Percentiles rank a stretch among this genome's conserved stretches.
Evolutionary conservation across 2,888 invertebrate species (phyloP).

Genomic region (Ditylenchus weischeri): DNA sequence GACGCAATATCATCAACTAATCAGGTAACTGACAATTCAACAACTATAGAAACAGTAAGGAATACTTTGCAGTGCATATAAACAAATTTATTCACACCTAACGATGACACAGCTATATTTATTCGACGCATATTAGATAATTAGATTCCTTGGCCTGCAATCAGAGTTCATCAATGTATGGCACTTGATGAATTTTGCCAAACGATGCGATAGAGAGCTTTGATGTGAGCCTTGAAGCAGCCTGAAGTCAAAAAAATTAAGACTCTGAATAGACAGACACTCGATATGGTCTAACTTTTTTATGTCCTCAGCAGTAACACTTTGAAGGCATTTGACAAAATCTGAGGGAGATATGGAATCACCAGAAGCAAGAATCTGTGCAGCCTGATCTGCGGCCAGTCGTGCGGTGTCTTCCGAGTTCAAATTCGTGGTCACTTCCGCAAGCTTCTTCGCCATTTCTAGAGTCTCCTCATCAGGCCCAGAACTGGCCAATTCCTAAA

Average conservation of each 20-base stretch:
- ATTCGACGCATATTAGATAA: too few relatives aligned
- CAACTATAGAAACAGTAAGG: too few relatives aligned
- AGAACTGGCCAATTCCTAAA: constrained; percentile 31
- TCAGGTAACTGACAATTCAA: too few relatives aligned
- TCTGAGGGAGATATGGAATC: constrained; percentile 42
- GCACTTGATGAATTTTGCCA: constrained; percentile 46
- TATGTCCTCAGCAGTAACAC: constrained; percentile 46
- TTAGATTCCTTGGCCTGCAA: neutral
- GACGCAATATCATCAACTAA: too few relatives aligned
- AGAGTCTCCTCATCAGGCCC: constrained; percentile 38
- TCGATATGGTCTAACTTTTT: constrained; percentile 40
- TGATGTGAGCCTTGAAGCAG: constrained; percentile 40
- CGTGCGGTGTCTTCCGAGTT: constrained; percentile 22
- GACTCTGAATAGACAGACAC: neutral
- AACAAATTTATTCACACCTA: too few relatives aligned
- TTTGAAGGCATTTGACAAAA: constrained; percentile 39
- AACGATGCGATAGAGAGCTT: constrained; percentile 48
- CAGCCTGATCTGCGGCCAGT: constrained; percentile 44
- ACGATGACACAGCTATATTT: too few relatives aligned
- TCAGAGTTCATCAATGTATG: constrained; percentile 50
- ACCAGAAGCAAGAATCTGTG: constrained; percentile 45
- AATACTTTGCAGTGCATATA: too few relatives aligned
- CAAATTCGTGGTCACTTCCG: constrained; percentile 27
- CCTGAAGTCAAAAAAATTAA: constrained; percentile 33
- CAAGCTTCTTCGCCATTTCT: constrained; percentile 30